Evolutionary conservation across 2,797 vertebrate species (phyloP), one percentile per base, ranked within the genome.

Genomic region (Crocodylus rhombifer): DNA sequence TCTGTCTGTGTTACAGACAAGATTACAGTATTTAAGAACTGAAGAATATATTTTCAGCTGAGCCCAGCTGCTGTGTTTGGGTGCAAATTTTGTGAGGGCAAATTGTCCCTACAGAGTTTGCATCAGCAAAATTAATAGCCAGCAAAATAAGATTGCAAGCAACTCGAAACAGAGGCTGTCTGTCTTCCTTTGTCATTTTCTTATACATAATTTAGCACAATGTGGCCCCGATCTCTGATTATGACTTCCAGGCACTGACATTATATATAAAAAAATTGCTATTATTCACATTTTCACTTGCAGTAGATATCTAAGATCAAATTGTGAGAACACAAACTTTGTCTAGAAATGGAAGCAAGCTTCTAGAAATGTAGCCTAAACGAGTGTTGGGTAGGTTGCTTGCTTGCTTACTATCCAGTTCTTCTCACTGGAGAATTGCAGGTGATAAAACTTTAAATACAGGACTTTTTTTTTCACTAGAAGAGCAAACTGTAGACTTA

Each of bases 11-110:
- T 86, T 92, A 83, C 88, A 90, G 60, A n/a, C 65, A 80, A 42
- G 61, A 69, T 36, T 80, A 61, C 75, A 80, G 36, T 93, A 42
- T 60, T 92, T 82, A 87, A 94, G 92, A 92, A 94, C 91, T 74
- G 87, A 42, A 23, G 14, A 71, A 36, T 71, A 71, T 42, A 51
- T 42, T 71, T 71, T 15, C 21, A 21, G 25, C 36, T 71, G 23
- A 51, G 36, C 23, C 14, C 36, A 9, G 7, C 14, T 25, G 25
- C 23, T 73, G 69, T 26, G 13, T 67, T 30, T 36, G 23, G 20
- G 20, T 71, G 67, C 21, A 73, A 26, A 25, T 62, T 73, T 73
- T 73, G 36, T 33, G 36, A 73, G 36, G 14, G 23, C 21, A 25
- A 51, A 42, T 16, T 73, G 36, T n/a, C 65, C 65, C 30, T 36